Conservation (phyloP, 2,113 vertebrate species). For the Agelaius phoeniceus region DNA sequence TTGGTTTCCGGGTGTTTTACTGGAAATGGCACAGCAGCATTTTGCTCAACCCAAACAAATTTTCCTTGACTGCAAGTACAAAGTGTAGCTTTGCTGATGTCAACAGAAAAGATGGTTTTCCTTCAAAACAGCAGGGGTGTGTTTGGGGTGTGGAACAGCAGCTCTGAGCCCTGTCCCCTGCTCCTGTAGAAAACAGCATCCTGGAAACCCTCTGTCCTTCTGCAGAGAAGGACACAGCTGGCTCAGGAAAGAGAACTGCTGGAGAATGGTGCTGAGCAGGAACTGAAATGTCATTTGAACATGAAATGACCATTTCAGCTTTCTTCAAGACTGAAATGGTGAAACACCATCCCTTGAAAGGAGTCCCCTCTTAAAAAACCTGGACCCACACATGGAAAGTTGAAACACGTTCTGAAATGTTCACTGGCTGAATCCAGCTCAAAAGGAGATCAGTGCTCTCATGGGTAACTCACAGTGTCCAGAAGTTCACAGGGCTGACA, state of each 20-base stretch:
- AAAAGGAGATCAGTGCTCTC: background rate
- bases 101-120: background rate
- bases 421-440: background rate
- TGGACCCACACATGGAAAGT: accelerated
- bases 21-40: background rate
- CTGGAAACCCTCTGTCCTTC: background rate
- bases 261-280: background rate
- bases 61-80: background rate
- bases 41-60: background rate
- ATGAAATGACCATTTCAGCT: background rate
- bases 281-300: background rate
- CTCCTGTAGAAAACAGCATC: background rate
- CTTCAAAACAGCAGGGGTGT: background rate
- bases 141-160: no score
- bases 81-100: background rate
- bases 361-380: background rate
- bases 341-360: background rate
- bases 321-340: background rate
- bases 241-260: background rate
- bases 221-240: background rate
- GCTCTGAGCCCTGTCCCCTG: background rate
- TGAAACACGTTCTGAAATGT: background rate
- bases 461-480: background rate
- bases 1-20: background rate
- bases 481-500: background rate